A percentile compares a stretch with the other conserved stretches of the same genome.
Conservation (phyloP, 2,888 invertebrate genomes). For the Chrysotoxum bicinctum region DNA sequence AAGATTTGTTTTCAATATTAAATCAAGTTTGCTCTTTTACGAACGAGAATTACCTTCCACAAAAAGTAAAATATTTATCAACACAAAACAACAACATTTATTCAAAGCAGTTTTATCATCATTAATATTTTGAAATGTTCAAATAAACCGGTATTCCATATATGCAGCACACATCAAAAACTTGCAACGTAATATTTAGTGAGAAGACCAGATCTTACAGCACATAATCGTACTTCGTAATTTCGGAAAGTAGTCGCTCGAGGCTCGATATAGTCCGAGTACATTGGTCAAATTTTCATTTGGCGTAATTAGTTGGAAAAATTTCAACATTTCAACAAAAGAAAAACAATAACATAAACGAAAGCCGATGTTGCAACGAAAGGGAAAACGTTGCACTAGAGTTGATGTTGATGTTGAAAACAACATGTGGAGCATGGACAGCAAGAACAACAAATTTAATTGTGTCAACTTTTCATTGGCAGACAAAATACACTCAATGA, state of each 20-base stretch:
- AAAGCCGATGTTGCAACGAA: conserved; percentile 38
- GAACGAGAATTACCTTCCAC: not conserved
- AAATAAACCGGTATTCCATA: conserved; percentile 4
- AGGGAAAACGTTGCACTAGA: conserved; percentile 43
- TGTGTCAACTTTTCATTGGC: conserved; percentile 51
- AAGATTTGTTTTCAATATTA: not conserved
- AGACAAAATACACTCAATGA: not conserved
- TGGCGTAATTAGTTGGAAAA: conserved; percentile 7
- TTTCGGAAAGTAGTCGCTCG: conserved; percentile 49
- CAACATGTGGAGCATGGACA: conserved; percentile 21
- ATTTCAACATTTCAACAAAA: conserved; percentile 21
- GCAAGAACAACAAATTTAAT: not conserved
- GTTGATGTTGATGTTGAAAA: not conserved
- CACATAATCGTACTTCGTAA: conserved; percentile 34
- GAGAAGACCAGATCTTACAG: not conserved
- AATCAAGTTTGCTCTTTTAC: not conserved
- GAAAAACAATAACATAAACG: conserved; percentile 18
- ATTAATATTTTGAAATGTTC: not conserved
- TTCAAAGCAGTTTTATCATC: not conserved
- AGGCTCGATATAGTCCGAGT: conserved; percentile 22
- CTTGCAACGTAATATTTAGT: conserved; percentile 24
- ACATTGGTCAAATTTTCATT: conserved; percentile 46
- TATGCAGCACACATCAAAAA: conserved; percentile 36
- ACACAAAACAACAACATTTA: not conserved
- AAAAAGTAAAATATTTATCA: not conserved